phyloP scores from a whole-genome alignment of 1,140 invertebrate species.

The Mya arenaria region DNA sequence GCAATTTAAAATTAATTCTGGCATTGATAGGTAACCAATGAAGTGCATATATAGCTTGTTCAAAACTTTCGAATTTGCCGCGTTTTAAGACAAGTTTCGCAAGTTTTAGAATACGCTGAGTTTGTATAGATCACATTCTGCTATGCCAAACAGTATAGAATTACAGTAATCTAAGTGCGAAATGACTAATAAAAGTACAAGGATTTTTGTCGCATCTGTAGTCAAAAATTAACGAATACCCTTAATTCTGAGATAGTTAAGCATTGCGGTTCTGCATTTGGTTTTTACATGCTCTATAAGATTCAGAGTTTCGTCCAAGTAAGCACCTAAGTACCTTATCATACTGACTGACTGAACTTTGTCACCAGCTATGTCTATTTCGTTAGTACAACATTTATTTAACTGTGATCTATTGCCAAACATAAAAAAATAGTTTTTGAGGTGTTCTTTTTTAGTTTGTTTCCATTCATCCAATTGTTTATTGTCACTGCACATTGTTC shows the following conservation, averaged over 20 bases:
- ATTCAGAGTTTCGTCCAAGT: neutral
- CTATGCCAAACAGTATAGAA: too few relatives aligned
- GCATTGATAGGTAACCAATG: too few relatives aligned
- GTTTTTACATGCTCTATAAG: neutral
- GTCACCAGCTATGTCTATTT: neutral
- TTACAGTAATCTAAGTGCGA: too few relatives aligned
- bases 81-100: too few relatives aligned
- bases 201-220: neutral
- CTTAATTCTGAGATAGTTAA: neutral
- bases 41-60: too few relatives aligned
- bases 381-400: neutral
- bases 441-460: neutral
- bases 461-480: neutral
- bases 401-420: neutral
- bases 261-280: slow-evolving; percentile 11
- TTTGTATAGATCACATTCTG: too few relatives aligned
- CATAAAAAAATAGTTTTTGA: neutral
- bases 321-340: neutral
- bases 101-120: too few relatives aligned
- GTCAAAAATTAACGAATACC: neutral
- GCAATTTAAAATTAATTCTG: too few relatives aligned
- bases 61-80: too few relatives aligned
- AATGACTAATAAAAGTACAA: too few relatives aligned
- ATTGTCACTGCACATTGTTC: slow-evolving; percentile 1
- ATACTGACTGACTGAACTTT: neutral